Percentiles rank a stretch among this genome's conserved stretches.
Evolutionary conservation across 2,888 invertebrate species (phyloP).

Genomic region (Synergus gifuensis): DNA sequence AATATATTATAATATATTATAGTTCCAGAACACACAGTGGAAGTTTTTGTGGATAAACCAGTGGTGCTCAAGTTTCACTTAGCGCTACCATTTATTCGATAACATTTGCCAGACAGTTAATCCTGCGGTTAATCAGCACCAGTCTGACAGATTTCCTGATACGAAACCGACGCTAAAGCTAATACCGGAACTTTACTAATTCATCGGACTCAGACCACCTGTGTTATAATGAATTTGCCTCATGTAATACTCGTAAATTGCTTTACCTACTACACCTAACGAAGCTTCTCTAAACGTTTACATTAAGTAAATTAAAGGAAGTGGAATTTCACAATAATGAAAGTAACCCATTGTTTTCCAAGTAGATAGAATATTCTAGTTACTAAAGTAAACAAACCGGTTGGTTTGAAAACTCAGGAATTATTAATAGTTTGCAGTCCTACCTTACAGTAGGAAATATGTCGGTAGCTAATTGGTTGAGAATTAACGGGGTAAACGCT

Average conservation of each 20-base stretch:
- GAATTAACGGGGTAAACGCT: slow-evolving; percentile 22
- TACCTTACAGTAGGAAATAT: not conserved
- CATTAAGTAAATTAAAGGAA: too few relatives aligned
- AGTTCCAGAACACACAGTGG: not conserved
- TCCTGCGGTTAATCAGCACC: slow-evolving; percentile 24
- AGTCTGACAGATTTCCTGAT: slow-evolving; percentile 27
- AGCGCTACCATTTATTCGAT: slow-evolving; percentile 12
- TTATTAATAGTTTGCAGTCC: too few relatives aligned
- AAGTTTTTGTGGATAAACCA: slow-evolving; percentile 35
- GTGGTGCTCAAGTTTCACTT: slow-evolving; percentile 22
- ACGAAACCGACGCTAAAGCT: not conserved
- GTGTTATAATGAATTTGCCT: not conserved
- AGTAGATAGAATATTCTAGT: too few relatives aligned
- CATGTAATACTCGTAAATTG: not conserved
- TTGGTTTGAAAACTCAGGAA: too few relatives aligned
- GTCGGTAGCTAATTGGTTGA: not conserved
- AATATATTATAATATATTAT: too few relatives aligned
- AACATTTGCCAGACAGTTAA: slow-evolving; percentile 27
- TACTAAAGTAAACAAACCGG: too few relatives aligned
- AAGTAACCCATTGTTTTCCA: too few relatives aligned
- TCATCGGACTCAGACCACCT: not conserved
- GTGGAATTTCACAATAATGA: too few relatives aligned
- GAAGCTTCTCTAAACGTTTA: not conserved
- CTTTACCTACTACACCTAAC: not conserved
- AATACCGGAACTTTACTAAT: slow-evolving; percentile 9